Percentiles rank a stretch among this genome's conserved stretches.
Evolutionary conservation across 2,113 vertebrate species (phyloP).

Genomic region (Actinemys pallida): DNA sequence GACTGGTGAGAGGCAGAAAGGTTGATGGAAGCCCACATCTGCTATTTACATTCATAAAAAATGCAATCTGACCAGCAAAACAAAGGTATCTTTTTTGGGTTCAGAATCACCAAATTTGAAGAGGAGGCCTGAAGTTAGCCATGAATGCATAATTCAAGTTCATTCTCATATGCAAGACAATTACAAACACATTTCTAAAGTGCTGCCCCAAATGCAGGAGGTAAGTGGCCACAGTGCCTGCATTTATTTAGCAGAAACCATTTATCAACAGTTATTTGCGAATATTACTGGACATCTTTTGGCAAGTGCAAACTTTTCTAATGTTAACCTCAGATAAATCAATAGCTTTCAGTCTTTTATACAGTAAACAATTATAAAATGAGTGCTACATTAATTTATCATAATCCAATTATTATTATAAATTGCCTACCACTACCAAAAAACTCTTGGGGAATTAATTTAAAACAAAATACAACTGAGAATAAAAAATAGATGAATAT

Average conservation of each 20-base stretch:
- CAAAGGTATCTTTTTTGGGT: not conserved
- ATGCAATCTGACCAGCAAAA: not conserved
- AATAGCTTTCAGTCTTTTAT: not conserved
- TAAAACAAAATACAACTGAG: not conserved
- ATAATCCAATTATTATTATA: constrained; percentile 3
- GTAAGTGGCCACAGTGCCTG: not conserved
- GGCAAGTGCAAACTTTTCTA: not conserved
- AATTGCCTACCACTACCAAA: not conserved
- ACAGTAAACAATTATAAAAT: not conserved
- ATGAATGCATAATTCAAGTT: not conserved
- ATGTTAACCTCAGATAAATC: constrained; percentile 39
- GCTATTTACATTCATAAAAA: not conserved
- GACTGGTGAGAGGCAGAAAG: not conserved
- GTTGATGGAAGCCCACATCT: not conserved
- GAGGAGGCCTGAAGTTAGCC: not conserved
- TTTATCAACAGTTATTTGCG: not conserved
- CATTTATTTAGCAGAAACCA: not conserved
- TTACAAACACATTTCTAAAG: not conserved
- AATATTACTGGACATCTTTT: constrained; percentile 24
- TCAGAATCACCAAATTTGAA: not conserved
- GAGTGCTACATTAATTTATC: not conserved
- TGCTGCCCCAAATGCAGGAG: not conserved
- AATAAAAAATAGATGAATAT: not conserved
- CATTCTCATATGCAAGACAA: not conserved
- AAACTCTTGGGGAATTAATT: not conserved